These are phyloP conservation scores for Bambusicola thoracicus DNA, from an alignment of 2,113 vertebrate genomes.

Conservation along the genomic window DNA sequence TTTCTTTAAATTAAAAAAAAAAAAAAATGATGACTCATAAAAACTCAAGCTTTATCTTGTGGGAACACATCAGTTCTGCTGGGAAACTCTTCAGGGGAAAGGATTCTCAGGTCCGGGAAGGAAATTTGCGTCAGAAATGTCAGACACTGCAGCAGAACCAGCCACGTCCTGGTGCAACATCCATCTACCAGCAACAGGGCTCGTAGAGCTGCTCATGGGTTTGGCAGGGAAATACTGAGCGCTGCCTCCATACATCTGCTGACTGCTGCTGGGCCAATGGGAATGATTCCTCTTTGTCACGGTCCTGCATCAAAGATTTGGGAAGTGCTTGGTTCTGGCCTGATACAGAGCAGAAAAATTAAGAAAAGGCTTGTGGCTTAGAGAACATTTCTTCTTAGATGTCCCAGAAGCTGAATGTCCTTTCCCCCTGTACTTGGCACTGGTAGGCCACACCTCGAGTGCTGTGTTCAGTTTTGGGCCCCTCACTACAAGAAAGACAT, in stretches of 20 bases:
- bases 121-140: neutral
- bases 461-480: neutral
- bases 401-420: neutral
- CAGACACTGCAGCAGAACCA: neutral
- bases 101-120: neutral
- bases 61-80: neutral
- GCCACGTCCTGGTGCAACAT: neutral
- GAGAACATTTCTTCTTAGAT: neutral
- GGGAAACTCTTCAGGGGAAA: neutral
- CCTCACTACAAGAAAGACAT: neutral
- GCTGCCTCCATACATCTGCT: neutral
- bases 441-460: neutral
- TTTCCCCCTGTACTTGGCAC: neutral
- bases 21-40: neutral
- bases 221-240: neutral
- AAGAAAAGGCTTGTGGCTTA: neutral
- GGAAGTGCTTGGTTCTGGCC: neutral
- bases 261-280: neutral
- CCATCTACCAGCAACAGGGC: accelerated
- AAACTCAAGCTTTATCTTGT: neutral
- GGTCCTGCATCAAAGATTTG: neutral
- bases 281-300: neutral
- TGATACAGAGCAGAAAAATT: neutral
- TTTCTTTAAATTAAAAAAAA: too few species aligned
- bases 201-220: neutral